phyloP scores from a whole-genome alignment of 2,888 invertebrate species.

The Leptinotarsa rubiginosa region DNA sequence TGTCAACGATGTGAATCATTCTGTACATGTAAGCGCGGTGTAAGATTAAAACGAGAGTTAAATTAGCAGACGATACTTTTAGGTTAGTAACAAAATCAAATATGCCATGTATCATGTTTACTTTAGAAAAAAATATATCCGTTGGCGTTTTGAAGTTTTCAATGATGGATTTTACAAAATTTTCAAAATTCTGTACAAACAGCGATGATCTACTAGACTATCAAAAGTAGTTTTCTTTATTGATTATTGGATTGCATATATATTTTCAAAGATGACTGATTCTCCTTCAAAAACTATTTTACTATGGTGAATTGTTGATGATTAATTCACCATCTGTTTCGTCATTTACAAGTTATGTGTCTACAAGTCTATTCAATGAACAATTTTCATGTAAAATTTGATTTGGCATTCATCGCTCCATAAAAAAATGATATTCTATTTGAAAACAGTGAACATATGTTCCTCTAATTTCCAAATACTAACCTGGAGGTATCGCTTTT shows the following conservation, averaged over 20 bases:
- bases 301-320: too few species aligned
- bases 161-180: too few species aligned
- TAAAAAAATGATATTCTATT: too few species aligned
- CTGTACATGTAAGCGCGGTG: conserved; percentile 63
- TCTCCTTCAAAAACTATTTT: too few species aligned
- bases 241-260: neutral
- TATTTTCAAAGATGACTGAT: neutral
- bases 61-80: conserved; percentile 10
- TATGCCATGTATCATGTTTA: neutral
- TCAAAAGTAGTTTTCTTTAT: too few species aligned
- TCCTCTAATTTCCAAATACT: neutral
- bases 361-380: too few species aligned
- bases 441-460: neutral
- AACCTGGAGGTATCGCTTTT: conserved; percentile 16
- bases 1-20: conserved; percentile 54
- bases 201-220: too few species aligned
- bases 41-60: conserved; percentile 39
- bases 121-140: neutral
- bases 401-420: too few species aligned
- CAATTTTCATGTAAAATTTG: too few species aligned
- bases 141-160: neutral
- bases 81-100: neutral
- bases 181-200: too few species aligned
- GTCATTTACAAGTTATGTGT: too few species aligned
- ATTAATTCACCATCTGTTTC: too few species aligned